Evolutionary conservation across 1,140 invertebrate species (phyloP).

Genomic region (Ceratina australensis): DNA sequence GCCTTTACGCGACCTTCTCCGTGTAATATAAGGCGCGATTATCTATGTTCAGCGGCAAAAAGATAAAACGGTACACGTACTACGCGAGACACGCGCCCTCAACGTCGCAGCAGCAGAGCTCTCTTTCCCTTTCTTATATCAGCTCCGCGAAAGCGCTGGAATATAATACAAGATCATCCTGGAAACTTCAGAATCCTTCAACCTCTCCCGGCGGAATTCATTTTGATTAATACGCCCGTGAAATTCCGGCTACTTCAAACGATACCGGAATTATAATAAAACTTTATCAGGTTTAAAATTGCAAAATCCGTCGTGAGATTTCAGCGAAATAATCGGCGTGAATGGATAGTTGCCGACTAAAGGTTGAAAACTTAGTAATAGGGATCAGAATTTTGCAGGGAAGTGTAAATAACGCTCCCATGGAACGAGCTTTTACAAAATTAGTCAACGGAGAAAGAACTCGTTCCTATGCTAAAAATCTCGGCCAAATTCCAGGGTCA

Average conservation of each 20-base stretch:
- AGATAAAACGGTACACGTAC: conserved; percentile 29
- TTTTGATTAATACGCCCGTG: conserved; percentile 20
- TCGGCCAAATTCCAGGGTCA: background rate
- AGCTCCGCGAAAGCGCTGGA: conserved; percentile 12
- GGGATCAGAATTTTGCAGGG: no score
- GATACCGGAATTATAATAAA: background rate
- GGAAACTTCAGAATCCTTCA: background rate
- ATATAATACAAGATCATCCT: conserved; percentile 21
- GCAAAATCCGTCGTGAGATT: no score
- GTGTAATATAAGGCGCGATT: conserved; percentile 45
- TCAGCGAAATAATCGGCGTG: background rate
- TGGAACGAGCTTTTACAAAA: conserved; percentile 9
- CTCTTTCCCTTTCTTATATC: conserved; percentile 11
- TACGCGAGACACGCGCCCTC: background rate
- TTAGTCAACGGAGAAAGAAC: background rate
- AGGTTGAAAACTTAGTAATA: no score
- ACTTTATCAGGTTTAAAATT: no score
- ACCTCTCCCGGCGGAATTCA: background rate
- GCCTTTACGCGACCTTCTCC: conserved; percentile 33
- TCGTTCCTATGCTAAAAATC: conserved; percentile 19
- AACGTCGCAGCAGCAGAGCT: conserved; percentile 13
- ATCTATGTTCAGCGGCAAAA: conserved; percentile 48
- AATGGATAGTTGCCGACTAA: no score
- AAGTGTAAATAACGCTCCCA: background rate
- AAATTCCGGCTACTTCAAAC: background rate